phyloP scores from a whole-genome alignment of 2,888 invertebrate species.

The Syrphus vitripennis region DNA sequence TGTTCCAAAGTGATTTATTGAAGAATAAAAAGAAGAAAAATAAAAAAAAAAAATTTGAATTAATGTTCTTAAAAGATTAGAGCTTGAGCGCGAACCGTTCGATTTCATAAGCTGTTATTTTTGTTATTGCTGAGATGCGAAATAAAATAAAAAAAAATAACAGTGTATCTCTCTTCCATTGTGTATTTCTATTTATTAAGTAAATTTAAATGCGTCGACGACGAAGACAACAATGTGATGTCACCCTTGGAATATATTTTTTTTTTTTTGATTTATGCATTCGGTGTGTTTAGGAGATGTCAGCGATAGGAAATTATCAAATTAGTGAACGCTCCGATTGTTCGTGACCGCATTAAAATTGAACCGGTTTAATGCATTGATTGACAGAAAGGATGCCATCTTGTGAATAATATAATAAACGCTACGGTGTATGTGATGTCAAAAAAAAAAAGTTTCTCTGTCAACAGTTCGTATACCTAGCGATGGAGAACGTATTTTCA shows the following conservation, averaged over 20 bases:
- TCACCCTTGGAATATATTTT: slow-evolving; percentile 37
- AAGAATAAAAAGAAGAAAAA: not conserved
- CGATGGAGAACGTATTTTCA: slow-evolving; percentile 9
- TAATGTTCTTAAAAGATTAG: slow-evolving; percentile 43
- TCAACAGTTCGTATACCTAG: not conserved
- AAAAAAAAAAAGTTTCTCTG: slow-evolving; percentile 12
- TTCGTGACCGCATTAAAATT: slow-evolving; percentile 27
- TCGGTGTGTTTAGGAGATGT: not conserved
- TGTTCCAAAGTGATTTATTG: slow-evolving; percentile 50
- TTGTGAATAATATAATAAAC: slow-evolving; percentile 33
- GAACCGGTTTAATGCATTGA: slow-evolving; percentile 24
- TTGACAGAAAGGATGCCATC: slow-evolving; percentile 15
- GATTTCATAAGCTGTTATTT: not conserved
- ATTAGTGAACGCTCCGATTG: slow-evolving; percentile 23
- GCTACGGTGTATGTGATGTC: not conserved
- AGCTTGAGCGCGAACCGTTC: slow-evolving; percentile 3
- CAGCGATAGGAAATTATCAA: slow-evolving; percentile 26
- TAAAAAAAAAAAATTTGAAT: slow-evolving; percentile 20
- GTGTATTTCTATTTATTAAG: not conserved
- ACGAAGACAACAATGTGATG: slow-evolving; percentile 30
- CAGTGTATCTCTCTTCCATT: not conserved
- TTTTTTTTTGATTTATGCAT: slow-evolving; percentile 39
- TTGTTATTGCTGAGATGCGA: not conserved
- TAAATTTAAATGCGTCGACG: slow-evolving; percentile 35
- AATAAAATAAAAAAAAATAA: not conserved